phyloP scores from a whole-genome alignment of 1,140 invertebrate species.

The Nasonia giraulti region DNA sequence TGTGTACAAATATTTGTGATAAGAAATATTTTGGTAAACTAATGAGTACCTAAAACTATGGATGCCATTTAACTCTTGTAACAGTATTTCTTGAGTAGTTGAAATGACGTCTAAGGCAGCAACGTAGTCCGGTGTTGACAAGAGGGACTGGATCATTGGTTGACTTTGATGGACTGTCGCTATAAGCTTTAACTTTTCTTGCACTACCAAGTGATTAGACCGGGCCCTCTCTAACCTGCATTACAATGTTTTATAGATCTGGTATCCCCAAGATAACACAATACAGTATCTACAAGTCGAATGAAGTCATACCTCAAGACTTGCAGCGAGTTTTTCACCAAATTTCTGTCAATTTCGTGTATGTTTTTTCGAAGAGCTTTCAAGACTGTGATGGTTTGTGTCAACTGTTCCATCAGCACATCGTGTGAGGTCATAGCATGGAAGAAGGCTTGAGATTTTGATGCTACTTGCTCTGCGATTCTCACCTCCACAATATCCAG shows the following conservation, averaged over 20 bases:
- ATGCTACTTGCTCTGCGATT: slow-evolving; percentile 96
- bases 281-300: not conserved
- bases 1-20: not conserved
- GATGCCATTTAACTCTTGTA: slow-evolving; percentile 91
- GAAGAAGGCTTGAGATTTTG: slow-evolving; percentile 97
- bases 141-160: slow-evolving; percentile 94
- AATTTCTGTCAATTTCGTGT: slow-evolving; percentile 83
- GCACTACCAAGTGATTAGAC: slow-evolving; percentile 78
- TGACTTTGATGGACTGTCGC: slow-evolving; percentile 98
- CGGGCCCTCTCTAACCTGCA: slow-evolving; percentile 76
- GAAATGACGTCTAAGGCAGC: slow-evolving; percentile 97
- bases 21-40: not conserved
- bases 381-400: slow-evolving; percentile 86
- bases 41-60: slow-evolving; percentile 87
- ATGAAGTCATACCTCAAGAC: slow-evolving; percentile 77
- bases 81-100: slow-evolving; percentile 95
- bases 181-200: slow-evolving; percentile 92
- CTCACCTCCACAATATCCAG: slow-evolving; percentile 96
- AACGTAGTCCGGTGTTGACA: slow-evolving; percentile 97
- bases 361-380: slow-evolving; percentile 82
- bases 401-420: slow-evolving; percentile 91
- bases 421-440: slow-evolving; percentile 98
- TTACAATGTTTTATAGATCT: slow-evolving; percentile 14
- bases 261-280: not conserved
- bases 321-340: slow-evolving; percentile 87